These are phyloP conservation scores for Aphrocallistes beatrix DNA, from an alignment of 37 sponge, comb jelly and placozoan species.

Conservation along the genomic window DNA sequence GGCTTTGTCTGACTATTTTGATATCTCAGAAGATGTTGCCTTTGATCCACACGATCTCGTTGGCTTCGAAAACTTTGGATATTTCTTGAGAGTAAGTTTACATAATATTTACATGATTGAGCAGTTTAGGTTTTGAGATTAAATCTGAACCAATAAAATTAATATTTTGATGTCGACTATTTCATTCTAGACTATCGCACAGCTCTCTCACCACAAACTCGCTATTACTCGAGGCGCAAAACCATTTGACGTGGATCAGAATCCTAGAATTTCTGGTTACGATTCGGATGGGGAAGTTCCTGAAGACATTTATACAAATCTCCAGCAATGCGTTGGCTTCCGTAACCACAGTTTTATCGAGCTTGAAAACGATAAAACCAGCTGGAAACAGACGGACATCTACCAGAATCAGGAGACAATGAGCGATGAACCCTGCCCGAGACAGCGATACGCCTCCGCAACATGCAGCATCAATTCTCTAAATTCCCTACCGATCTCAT, in stretches of 20 bases:
- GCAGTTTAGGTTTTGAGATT: too few species aligned
- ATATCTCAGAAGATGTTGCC: neutral
- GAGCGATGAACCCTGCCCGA: neutral
- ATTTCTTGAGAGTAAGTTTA: neutral
- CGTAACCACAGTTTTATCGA: neutral
- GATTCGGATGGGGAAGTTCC: neutral
- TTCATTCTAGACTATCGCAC: neutral
- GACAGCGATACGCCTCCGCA: neutral
- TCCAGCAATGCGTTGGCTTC: neutral
- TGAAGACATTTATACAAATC: constrained; percentile 4
- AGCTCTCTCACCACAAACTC: neutral
- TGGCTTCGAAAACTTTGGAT: neutral
- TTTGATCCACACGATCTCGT: constrained; percentile 4
- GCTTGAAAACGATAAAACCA: neutral
- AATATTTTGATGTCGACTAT: too few species aligned
- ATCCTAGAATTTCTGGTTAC: neutral
- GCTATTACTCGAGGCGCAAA: neutral
- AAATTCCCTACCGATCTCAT: neutral
- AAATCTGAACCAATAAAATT: too few species aligned
- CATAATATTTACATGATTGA: too few species aligned
- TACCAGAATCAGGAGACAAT: neutral
- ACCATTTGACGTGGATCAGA: neutral
- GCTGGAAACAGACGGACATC: neutral
- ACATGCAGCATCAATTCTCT: neutral
- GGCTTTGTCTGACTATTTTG: neutral